A percentile compares a stretch with the other conserved stretches of the same genome.
These are phyloP conservation scores for Polymixis flavicincta DNA, from an alignment of 2,888 invertebrate species.

Conservation along the genomic window DNA sequence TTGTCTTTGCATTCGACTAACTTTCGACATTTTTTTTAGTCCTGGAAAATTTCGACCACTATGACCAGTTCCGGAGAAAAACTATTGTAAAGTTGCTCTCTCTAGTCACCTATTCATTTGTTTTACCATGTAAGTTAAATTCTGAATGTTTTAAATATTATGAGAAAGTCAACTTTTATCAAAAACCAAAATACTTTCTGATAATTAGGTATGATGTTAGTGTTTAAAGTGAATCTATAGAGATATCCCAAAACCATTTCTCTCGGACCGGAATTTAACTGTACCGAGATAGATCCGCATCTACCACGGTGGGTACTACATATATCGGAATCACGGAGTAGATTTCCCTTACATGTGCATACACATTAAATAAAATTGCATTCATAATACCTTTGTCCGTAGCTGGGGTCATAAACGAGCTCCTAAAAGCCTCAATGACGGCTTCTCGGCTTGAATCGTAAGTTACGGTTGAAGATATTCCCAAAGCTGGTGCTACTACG, in stretches of 20 bases:
- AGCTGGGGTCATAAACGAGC: constrained; percentile 94
- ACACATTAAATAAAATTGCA: constrained; percentile 23
- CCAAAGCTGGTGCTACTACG: constrained; percentile 92
- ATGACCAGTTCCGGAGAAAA: not conserved
- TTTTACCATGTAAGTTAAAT: not conserved
- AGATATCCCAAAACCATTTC: not conserved
- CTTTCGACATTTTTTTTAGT: constrained; percentile 5
- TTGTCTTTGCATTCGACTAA: not conserved
- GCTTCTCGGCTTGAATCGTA: constrained; percentile 91
- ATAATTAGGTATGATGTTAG: not conserved
- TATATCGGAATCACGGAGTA: not conserved
- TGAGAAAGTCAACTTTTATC: not conserved
- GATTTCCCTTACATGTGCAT: not conserved
- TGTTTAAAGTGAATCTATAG: not conserved
- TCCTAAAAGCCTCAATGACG: constrained; percentile 90
- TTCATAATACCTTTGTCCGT: constrained; percentile 89
- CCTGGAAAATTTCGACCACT: too few species aligned
- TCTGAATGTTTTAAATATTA: not conserved
- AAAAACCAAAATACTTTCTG: not conserved
- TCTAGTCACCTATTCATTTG: not conserved
- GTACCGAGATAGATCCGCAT: not conserved
- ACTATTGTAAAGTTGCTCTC: too few species aligned
- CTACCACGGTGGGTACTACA: not conserved
- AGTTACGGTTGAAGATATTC: constrained; percentile 89
- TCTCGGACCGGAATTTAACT: not conserved